These are phyloP conservation scores for Perognathus longimembris DNA, from an alignment of 2,113 vertebrate genomes.

Conservation along the genomic window DNA sequence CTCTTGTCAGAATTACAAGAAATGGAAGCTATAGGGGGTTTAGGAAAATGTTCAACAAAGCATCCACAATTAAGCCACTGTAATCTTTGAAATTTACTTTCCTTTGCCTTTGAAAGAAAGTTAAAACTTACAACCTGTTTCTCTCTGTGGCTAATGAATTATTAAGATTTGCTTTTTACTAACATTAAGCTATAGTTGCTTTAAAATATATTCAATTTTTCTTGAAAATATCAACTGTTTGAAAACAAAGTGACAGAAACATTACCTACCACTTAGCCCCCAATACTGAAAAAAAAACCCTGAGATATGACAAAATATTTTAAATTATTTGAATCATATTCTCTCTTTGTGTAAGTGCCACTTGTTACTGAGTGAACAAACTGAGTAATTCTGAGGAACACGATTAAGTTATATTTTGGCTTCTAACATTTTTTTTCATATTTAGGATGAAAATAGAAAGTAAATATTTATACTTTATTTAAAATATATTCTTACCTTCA, in stretches of 20 bases:
- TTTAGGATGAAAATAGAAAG: background rate
- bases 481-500: conserved; percentile 68
- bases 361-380: background rate
- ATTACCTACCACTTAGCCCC: background rate
- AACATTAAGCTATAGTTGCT: background rate
- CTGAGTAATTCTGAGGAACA: conserved; percentile 8
- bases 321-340: conserved; percentile 15
- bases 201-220: conserved; percentile 3
- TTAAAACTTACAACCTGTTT: background rate
- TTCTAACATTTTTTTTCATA: conserved; percentile 13
- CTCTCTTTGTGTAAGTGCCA: conserved; percentile 27
- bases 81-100: conserved; percentile 8
- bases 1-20: conserved; percentile 64
- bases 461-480: conserved; percentile 62
- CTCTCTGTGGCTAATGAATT: background rate
- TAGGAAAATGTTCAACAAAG: conserved; percentile 37
- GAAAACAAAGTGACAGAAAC: conserved; percentile 33
- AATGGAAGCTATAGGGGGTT: conserved; percentile 34
- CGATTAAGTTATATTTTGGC: conserved; percentile 34
- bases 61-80: background rate
- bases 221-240: conserved; percentile 38
- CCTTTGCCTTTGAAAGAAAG: conserved; percentile 34
- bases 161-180: conserved; percentile 1
- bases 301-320: conserved; percentile 32
- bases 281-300: background rate